Conservation (phyloP, 2,888 invertebrate genomes). For the Troides oblongomaculatus region DNA sequence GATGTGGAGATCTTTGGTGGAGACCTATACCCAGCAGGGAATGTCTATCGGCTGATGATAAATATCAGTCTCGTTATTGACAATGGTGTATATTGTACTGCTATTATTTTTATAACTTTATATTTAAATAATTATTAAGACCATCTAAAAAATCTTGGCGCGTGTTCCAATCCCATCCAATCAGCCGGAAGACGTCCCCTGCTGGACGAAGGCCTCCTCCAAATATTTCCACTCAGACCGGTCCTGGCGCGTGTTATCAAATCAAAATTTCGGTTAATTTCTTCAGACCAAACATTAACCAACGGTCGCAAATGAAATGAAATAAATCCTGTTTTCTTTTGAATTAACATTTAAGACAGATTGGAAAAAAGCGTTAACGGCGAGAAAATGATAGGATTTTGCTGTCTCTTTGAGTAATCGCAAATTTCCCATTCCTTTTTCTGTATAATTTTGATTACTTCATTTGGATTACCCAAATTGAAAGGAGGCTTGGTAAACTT, state of each 20-base stretch:
- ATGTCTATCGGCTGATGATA: too few species aligned
- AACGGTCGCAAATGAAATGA: conserved; percentile 33
- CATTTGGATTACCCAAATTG: conserved; percentile 49
- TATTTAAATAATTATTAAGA: background rate
- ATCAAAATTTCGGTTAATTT: conserved; percentile 3
- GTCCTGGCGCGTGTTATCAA: background rate
- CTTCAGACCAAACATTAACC: conserved; percentile 15
- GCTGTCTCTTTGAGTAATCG: conserved; percentile 66
- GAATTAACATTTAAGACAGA: conserved; percentile 52
- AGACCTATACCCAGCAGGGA: too few species aligned
- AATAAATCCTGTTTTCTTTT: conserved; percentile 44
- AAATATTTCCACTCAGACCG: too few species aligned
- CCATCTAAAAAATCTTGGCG: background rate
- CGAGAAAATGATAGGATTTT: conserved; percentile 57
- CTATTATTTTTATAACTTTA: too few species aligned
- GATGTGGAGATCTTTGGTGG: too few species aligned
- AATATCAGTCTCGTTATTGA: too few species aligned
- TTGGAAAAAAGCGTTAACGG: conserved; percentile 57
- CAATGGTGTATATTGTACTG: too few species aligned
- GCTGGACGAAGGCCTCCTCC: too few species aligned
- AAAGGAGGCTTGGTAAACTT: conserved; percentile 26
- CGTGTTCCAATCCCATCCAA: background rate
- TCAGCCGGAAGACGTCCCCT: too few species aligned
- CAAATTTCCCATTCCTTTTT: conserved; percentile 48
- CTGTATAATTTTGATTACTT: conserved; percentile 56